Evolutionary conservation across 2,888 invertebrate species (phyloP).

Genomic region (Caenorhabditis sp.): DNA sequence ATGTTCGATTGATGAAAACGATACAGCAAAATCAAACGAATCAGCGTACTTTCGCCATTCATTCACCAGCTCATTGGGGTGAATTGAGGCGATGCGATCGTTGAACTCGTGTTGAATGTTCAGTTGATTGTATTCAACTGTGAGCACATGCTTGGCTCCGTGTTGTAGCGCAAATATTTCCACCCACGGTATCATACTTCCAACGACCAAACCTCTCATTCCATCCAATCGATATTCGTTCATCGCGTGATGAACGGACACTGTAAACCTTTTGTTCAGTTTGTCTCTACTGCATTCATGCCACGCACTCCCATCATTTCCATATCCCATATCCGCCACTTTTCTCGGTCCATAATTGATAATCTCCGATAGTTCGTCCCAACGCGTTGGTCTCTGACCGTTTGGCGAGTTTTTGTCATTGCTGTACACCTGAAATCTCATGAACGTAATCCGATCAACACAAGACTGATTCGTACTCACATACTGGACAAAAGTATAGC

Average conservation of each 20-base stretch:
- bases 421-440: not conserved
- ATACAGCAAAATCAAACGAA: conserved; percentile 47
- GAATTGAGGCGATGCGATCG: conserved; percentile 15
- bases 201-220: conserved; percentile 21
- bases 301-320: not conserved
- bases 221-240: not conserved
- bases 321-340: not conserved
- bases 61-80: conserved; percentile 20
- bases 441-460: not conserved
- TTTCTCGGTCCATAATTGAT: not conserved
- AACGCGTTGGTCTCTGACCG: not conserved
- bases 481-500: not conserved
- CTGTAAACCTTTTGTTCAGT: conserved; percentile 9
- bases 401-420: not conserved
- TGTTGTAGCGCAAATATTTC: conserved; percentile 25
- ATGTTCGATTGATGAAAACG: conserved; percentile 55
- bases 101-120: not conserved
- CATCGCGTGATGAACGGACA: conserved; percentile 26
- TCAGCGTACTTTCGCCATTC: conserved; percentile 23
- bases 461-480: not conserved
- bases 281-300: not conserved
- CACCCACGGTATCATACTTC: conserved; percentile 42
- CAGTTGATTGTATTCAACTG: conserved; percentile 37
- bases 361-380: not conserved
- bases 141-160: conserved; percentile 20